Evolutionary conservation across 2,888 invertebrate species (phyloP), one percentile per base, ranked within the genome.

Genomic region (Ectemnius continuus): DNA sequence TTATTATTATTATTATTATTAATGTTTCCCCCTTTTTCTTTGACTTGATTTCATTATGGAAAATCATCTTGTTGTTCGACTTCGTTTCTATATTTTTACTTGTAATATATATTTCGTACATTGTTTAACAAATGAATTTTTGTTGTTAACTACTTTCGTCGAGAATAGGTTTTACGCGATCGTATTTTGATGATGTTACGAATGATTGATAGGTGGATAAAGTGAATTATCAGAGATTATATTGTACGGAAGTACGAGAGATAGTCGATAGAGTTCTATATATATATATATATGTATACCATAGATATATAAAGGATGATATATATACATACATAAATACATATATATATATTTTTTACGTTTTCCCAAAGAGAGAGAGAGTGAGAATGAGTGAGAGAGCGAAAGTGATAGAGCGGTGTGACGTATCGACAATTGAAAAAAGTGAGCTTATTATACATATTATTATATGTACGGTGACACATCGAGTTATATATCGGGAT

Each of bases 21-120:
- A 82, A 84, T 86, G 83, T 81, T 86, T 73, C 66, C 16, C 56
- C 66, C 67, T 74, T 63, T 63, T 71, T 72, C 58, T 69, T 86
- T 88, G 88, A 89, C 88, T 89, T 89, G 89, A 90, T 90, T 89
- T 88, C 89, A 88, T 89, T 87, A 80, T 80, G 76, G 80, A 81
- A 81, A 81, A 89, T 89, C 88, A 88, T 89, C 79, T 85, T 87
- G 85, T 87, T 87, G 84, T 87, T 87, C 86, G 83, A 85, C 82
- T 84, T 86, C 83, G 85, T 86, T 85, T 86, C 79, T 81, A 81
- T 80, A 78, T 81, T 78, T 81, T 62, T 80, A 82, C 80, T 78
- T 83, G 78, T 82, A 82, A 77, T 77, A 77, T 77, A 82, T 82
- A 79, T 84, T 84, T 82, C 79, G 56, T 80, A 86, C 81, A 82